A percentile compares a stretch with the other conserved stretches of the same genome.
These are phyloP conservation scores for Timandra comae DNA, from an alignment of 2,888 invertebrate genomes.

Conservation along the genomic window DNA sequence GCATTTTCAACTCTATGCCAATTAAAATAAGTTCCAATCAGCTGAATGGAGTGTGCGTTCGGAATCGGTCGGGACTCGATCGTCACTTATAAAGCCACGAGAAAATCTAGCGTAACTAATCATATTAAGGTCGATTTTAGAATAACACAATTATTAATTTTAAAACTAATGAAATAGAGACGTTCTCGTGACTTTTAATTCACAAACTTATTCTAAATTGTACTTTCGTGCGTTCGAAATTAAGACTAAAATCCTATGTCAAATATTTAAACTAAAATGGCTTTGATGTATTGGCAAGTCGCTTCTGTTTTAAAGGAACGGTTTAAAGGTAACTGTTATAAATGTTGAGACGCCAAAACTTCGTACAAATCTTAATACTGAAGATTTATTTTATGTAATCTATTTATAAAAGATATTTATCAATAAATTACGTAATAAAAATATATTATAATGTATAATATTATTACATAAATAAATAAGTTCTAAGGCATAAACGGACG, in stretches of 20 bases:
- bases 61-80: conserved; percentile 48
- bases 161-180: background rate
- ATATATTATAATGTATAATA: conserved; percentile 4
- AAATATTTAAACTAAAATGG: too few relatives aligned
- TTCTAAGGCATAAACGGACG: conserved; percentile 34
- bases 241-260: conserved; percentile 30
- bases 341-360: too few relatives aligned
- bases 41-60: conserved; percentile 30
- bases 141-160: background rate
- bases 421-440: conserved; percentile 22
- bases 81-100: conserved; percentile 17
- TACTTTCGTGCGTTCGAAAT: conserved; percentile 53
- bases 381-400: too few relatives aligned
- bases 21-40: conserved; percentile 2
- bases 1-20: conserved; percentile 5
- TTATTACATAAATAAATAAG: conserved; percentile 7
- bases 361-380: conserved; percentile 18
- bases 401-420: too few relatives aligned
- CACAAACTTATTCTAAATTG: conserved; percentile 58
- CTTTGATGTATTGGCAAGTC: too few relatives aligned
- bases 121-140: too few relatives aligned
- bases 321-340: too few relatives aligned
- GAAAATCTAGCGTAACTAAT: conserved; percentile 1
- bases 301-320: too few relatives aligned
- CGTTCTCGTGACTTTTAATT: background rate